phyloP scores from a whole-genome alignment of 2,797 vertebrate species.

The Premnoplex brunnescens region DNA sequence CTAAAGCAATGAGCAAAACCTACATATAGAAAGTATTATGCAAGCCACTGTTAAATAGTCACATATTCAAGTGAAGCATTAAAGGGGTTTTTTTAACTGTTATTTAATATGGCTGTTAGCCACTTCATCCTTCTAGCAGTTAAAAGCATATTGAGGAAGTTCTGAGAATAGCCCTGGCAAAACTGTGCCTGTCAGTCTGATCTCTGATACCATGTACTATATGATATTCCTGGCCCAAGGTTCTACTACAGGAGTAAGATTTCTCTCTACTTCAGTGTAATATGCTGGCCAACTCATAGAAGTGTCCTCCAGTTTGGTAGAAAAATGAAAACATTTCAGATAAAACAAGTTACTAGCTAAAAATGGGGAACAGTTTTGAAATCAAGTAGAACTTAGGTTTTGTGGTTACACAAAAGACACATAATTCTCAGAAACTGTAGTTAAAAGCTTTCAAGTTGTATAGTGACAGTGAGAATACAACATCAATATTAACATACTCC shows the following conservation, averaged over 20 bases:
- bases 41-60: not conserved
- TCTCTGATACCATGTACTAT: not conserved
- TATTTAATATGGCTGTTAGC: not conserved
- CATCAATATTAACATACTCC: not conserved
- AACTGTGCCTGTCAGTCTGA: not conserved
- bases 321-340: not conserved
- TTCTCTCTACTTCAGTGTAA: not conserved
- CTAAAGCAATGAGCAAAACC: not conserved
- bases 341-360: not conserved
- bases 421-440: not conserved
- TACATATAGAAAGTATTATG: not conserved
- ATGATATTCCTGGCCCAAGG: not conserved
- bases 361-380: not conserved
- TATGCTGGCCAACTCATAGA: not conserved
- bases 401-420: not conserved
- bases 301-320: not conserved
- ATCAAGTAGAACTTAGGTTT: not conserved
- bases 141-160: not conserved
- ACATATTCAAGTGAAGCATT: not conserved
- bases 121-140: not conserved
- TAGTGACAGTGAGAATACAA: not conserved
- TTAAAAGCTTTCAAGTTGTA: not conserved
- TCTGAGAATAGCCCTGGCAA: not conserved
- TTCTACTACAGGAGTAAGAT: not conserved
- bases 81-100: not conserved